A percentile compares a stretch with the other conserved stretches of the same genome.
These are phyloP conservation scores for Phaetusa simplex DNA, from an alignment of 2,113 vertebrate genomes.

Conservation along the genomic window DNA sequence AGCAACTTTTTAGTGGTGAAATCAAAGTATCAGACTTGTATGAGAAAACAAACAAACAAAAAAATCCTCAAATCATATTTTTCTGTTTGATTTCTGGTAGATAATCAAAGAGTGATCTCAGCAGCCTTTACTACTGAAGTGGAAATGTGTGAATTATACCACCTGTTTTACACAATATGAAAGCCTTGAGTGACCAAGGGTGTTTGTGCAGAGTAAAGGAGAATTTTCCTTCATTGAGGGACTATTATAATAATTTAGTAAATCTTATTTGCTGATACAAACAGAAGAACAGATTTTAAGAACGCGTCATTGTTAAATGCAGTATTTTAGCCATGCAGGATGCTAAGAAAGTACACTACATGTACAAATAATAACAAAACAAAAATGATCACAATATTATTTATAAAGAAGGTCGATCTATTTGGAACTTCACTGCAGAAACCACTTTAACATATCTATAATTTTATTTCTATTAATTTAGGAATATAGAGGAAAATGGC, in stretches of 20 bases:
- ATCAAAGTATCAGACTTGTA: not conserved
- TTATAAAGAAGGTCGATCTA: not conserved
- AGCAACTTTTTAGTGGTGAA: not conserved
- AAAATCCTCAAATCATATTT: not conserved
- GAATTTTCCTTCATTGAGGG: not conserved
- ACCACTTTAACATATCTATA: not conserved
- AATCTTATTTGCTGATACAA: not conserved
- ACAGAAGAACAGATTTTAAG: not conserved
- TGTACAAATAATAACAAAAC: not conserved
- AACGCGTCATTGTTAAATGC: not conserved
- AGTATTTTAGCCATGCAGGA: not conserved
- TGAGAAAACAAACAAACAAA: not conserved
- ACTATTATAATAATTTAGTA: not conserved
- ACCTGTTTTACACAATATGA: not conserved
- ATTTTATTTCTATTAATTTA: not conserved
- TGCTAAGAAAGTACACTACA: not conserved
- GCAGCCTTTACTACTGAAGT: not conserved
- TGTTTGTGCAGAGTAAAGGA: not conserved
- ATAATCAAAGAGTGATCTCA: not conserved
- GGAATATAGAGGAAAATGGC: not conserved
- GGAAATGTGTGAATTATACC: not conserved
- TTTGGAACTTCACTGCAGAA: not conserved
- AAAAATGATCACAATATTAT: not conserved
- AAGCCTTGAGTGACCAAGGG: not conserved
- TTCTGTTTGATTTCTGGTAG: not conserved